Evolutionary conservation across 2,797 vertebrate genomes (phyloP), one percentile per base, ranked within the genome.

Genomic region (Caiman crocodilus): DNA sequence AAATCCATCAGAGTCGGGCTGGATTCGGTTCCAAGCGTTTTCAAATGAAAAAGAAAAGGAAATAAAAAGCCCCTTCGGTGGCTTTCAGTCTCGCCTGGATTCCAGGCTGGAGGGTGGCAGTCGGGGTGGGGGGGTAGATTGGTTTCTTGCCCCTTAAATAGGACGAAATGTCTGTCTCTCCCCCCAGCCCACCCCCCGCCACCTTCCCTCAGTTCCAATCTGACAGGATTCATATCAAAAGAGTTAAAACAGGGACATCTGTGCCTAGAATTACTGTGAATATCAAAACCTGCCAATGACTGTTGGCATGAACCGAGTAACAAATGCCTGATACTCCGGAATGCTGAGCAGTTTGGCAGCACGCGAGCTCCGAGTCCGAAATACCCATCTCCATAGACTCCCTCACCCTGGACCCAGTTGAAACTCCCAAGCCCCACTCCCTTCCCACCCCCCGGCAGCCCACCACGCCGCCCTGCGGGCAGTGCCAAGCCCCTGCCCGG

Each of bases 241-340:
- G 97, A 97, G 97, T 96, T 97, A 98, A 95, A 94, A 93, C 94
- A 96, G 96, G 97, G 97, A 98, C 98, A 98, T 98, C 98, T 98
- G 98, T 96, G 98, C 96, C 96, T 95, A 75, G 97, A 97, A 96
- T 96, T 94, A 96, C 97, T 97, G 96, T 95, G 97, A 96, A 95
- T 94, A 90, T 93, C 96, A 88, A 84, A 97, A 96, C 94, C 97
- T 98, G 98, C 98, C 98, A 98, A 97, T 92, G 96, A 95, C 94
- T 97, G 91, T 95, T 98, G 98, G 98, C 98, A 97, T 94, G 73
- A 94, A 94, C 96, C 90, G 94, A 95, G 96, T 88, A 91, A 97
- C 97, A 98, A 97, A 98, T 97, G 97, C 97, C 96, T 92, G 96
- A 84, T 98, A 96, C 98, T 97, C 97, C 97, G 97, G 97, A 98